Percentiles rank a stretch among this genome's conserved stretches.
Evolutionary conservation across 2,888 invertebrate genomes (phyloP).

Genomic region (Linyphia triangularis): DNA sequence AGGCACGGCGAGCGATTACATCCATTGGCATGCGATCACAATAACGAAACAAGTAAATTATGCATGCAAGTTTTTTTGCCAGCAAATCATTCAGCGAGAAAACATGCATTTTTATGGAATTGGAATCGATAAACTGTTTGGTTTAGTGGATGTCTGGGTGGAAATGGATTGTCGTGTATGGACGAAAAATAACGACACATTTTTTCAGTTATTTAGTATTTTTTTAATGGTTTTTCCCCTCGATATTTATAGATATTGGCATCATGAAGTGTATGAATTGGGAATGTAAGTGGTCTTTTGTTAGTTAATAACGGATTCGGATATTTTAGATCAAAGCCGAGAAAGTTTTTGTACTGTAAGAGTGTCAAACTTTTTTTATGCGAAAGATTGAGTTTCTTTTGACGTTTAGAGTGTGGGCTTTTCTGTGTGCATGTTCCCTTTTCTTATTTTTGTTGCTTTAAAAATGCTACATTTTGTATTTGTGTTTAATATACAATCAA

Average conservation of each 20-base stretch:
- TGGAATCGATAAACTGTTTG: not conserved
- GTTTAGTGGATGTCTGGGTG: not conserved
- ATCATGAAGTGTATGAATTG: not conserved
- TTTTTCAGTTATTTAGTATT: not conserved
- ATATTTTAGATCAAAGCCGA: not conserved
- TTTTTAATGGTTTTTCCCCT: not conserved
- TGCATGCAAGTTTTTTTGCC: not conserved
- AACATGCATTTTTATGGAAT: not conserved
- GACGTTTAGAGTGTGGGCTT: too few species aligned
- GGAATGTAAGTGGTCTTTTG: not conserved
- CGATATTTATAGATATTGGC: slow-evolving; percentile 6
- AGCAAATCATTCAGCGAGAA: not conserved
- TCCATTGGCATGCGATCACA: slow-evolving; percentile 3
- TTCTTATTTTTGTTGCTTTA: too few species aligned
- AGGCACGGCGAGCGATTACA: not conserved
- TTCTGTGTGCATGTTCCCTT: too few species aligned
- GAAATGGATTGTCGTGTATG: slow-evolving; percentile 25
- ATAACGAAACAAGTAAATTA: not conserved
- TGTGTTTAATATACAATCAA: too few species aligned
- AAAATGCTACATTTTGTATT: too few species aligned
- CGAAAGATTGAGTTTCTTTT: too few species aligned
- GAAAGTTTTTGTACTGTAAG: too few species aligned
- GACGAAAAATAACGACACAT: slow-evolving; percentile 10
- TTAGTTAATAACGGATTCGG: not conserved
- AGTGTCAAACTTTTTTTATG: too few species aligned